Evolutionary conservation across 1,140 invertebrate species (phyloP).

Genomic region (Coptotermes formosanus): DNA sequence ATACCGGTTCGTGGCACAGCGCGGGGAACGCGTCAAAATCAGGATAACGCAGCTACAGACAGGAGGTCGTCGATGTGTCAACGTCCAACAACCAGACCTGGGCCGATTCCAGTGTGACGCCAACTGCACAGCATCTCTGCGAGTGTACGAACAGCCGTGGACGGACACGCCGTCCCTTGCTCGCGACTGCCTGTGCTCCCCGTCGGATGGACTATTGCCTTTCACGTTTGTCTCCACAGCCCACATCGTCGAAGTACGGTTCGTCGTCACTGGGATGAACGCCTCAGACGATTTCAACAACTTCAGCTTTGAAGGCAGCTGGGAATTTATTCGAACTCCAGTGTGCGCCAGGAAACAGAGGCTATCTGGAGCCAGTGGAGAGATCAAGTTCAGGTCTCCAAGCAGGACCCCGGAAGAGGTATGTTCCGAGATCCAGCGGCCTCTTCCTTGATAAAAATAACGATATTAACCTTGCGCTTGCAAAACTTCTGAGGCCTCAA

Average conservation of each 20-base stretch:
- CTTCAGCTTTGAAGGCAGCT: slow-evolving; percentile 78
- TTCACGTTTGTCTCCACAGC: slow-evolving; percentile 75
- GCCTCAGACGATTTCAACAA: slow-evolving; percentile 79
- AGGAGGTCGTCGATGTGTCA: slow-evolving; percentile 52
- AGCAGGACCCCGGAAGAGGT: slow-evolving; percentile 64
- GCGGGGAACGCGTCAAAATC: slow-evolving; percentile 71
- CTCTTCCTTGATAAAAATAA: no score
- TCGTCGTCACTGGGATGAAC: slow-evolving; percentile 75
- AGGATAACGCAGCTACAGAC: slow-evolving; percentile 65
- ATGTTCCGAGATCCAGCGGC: slow-evolving; percentile 40
- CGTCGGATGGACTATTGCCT: slow-evolving; percentile 54
- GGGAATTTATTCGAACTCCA: slow-evolving; percentile 73
- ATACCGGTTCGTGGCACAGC: slow-evolving; percentile 79
- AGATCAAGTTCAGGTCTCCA: slow-evolving; percentile 62
- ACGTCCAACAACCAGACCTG: slow-evolving; percentile 61
- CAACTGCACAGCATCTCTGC: slow-evolving; percentile 44
- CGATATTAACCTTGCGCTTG: no score
- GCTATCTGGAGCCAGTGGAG: slow-evolving; percentile 72
- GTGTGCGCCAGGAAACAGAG: slow-evolving; percentile 64
- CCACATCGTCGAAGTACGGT: slow-evolving; percentile 75
- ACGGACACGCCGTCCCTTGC: slow-evolving; percentile 61
- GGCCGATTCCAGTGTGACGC: slow-evolving; percentile 69
- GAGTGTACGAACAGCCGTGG: slow-evolving; percentile 73
- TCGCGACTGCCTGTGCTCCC: slow-evolving; percentile 70
- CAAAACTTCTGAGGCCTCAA: no score